These are phyloP conservation scores for rabbit (Oryctolagus cuniculus) DNA, from an alignment of 2,113 vertebrate species.

Conservation along the genomic window mOryCun1.1 NC_091436.1:58439001-58439500, in stretches of 20 bases:
- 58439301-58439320: background rate
- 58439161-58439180: background rate
- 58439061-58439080: background rate
- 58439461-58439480: too few relatives aligned
- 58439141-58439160: background rate
- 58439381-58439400: too few relatives aligned
- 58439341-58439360: too few relatives aligned
- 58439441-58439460: too few relatives aligned
- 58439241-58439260: background rate
- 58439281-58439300: background rate
- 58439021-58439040: background rate
- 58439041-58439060: background rate
- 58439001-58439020: slow-evolving; percentile 18
- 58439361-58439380: too few relatives aligned
- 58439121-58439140: background rate
- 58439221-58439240: background rate
- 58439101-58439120: background rate
- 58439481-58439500: too few relatives aligned
- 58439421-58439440: too few relatives aligned
- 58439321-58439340: too few relatives aligned
- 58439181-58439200: background rate
- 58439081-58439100: background rate
- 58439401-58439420: too few relatives aligned
- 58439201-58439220: background rate
- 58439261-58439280: background rate